Base-by-base conservation (phyloP, 2,797 vertebrate genomes). In the Hydrophis major region DNA sequence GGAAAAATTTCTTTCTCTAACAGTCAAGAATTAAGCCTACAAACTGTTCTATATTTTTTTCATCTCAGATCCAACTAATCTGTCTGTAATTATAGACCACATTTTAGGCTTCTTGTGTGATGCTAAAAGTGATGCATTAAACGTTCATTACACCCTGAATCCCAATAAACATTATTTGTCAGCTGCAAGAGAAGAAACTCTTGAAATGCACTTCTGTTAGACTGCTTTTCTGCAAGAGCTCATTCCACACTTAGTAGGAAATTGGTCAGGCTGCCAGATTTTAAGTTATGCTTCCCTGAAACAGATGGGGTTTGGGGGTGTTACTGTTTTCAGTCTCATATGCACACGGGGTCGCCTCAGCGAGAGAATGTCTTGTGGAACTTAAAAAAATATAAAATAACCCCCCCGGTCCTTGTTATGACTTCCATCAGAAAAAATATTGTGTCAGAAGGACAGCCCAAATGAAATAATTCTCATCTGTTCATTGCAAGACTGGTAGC, bases 111-210 rank as follows among this genome's bases (percentile, higher is more conserved):
- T 74, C 63, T 78, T 32, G 11, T 94, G 69, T 88, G 50, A 92
- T 89, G n/a, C 14, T 56, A 60, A 37, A 42, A 42, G 94, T 87
- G 87, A 89, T 66, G 69, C 60, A 92, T 59, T 93, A 74, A 91
- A 90, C 37, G 90, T 25, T 83, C 42, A n/a, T 91, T 93, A 90
- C 59, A 91, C n/a, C 20, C 47, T 6, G 4, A 89, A 59, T 69
- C 74, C 90, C 90, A 86, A 93, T 89, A 91, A 95, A 93, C 50
- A 78, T 92, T 91, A 87, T 94, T 94, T 63, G 50, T 89, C n/a
- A 91, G 87, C 78, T 28, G 55, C 0, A 89, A 87, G 89, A 89
- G 87, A 93, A 74, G 87, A 93, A 89, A 87, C 60, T n/a, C 74
- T 89, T 92, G 53, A 92, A 89, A 60, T 32, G 55, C 60, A 32